Percentiles rank a stretch among this genome's conserved stretches.
Evolutionary conservation across 2,797 vertebrate genomes (phyloP).

Genomic region (Oreochromis mossambicus): DNA sequence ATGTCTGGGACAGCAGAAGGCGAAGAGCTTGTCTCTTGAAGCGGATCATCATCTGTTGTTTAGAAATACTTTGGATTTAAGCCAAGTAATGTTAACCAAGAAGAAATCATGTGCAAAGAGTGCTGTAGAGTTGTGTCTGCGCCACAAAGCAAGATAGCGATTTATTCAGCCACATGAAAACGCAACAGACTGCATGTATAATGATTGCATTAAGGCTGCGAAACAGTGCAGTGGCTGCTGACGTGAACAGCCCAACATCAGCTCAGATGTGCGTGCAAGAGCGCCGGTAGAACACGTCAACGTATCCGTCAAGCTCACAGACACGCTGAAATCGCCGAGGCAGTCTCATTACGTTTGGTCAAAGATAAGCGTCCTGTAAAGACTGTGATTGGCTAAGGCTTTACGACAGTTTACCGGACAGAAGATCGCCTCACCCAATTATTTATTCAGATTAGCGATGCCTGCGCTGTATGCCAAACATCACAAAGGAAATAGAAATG

Average conservation of each 20-base stretch:
- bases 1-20: background rate
- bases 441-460: no score
- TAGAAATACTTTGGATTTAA: background rate
- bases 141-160: background rate
- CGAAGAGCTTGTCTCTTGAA: background rate
- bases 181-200: background rate
- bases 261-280: background rate
- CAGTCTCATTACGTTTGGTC: fast-evolving
- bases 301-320: background rate
- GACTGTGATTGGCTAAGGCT: background rate
- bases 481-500: no score
- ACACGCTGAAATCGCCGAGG: background rate
- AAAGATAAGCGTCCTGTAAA: background rate
- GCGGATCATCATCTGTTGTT: background rate
- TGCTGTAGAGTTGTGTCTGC: background rate
- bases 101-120: background rate
- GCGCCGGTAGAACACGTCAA: fast-evolving
- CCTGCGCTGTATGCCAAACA: no score
- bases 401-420: background rate
- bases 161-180: background rate
- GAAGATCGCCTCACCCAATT: no score
- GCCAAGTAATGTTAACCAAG: background rate
- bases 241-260: background rate
- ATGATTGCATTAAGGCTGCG: background rate
- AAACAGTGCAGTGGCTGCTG: background rate